Evolutionary conservation across 2,888 invertebrate genomes (phyloP).

Genomic region (Lamellibrachia columna): DNA sequence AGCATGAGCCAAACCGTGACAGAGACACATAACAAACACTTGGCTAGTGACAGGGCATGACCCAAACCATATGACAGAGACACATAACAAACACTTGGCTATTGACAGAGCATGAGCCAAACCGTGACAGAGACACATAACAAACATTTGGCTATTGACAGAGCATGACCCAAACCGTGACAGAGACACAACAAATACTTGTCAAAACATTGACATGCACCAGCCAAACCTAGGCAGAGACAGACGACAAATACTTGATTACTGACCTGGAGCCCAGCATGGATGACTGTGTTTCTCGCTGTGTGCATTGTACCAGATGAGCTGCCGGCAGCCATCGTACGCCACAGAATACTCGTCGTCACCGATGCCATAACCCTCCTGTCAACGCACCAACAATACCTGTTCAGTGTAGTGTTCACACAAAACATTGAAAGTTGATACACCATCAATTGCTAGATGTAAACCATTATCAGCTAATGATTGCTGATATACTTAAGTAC

Average conservation of each 20-base stretch:
- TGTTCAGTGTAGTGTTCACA: too few species aligned
- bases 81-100: neutral
- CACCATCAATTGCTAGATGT: too few species aligned
- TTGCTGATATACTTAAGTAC: too few species aligned
- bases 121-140: neutral
- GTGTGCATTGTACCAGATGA: constrained; percentile 89
- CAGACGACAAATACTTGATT: neutral
- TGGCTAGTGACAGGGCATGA: neutral
- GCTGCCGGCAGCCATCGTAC: constrained; percentile 89
- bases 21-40: neutral
- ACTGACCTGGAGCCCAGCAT: constrained; percentile 78
- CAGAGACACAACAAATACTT: neutral
- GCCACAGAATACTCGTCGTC: constrained; percentile 89
- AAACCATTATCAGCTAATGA: too few species aligned
- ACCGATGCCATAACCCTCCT: constrained; percentile 96
- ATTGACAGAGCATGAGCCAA: neutral
- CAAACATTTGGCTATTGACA: neutral
- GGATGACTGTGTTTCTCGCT: constrained; percentile 71
- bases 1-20: neutral
- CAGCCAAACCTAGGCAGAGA: too few species aligned
- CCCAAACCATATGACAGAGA: neutral
- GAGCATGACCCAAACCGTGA: neutral
- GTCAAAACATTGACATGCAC: neutral
- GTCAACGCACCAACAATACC: constrained; percentile 34
- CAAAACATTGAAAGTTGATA: too few species aligned